These are phyloP conservation scores for Malacoraja senta DNA, from an alignment of 2,797 vertebrate genomes.

Conservation along the genomic window DNA sequence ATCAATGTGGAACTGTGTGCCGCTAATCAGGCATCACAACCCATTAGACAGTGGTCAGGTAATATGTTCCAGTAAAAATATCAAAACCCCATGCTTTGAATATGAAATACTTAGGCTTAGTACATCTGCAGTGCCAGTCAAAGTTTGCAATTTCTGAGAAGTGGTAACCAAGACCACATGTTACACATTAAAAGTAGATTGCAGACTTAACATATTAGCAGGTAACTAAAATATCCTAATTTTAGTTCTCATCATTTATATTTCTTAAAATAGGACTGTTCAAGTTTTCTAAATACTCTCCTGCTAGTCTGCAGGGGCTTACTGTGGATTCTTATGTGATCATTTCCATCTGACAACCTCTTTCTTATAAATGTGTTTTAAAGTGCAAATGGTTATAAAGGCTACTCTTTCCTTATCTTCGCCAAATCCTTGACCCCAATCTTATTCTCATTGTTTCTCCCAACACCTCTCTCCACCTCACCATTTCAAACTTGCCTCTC, in stretches of 20 bases:
- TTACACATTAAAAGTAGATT: not conserved
- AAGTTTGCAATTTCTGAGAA: not conserved
- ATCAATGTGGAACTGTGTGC: constrained; percentile 24
- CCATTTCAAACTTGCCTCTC: too few relatives aligned
- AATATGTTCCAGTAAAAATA: constrained; percentile 33
- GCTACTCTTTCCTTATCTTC: not conserved
- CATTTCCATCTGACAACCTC: too few relatives aligned
- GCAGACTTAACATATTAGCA: not conserved
- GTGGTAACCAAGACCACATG: constrained; percentile 4
- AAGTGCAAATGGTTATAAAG: not conserved
- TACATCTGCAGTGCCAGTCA: not conserved
- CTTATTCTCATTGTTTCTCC: too few relatives aligned
- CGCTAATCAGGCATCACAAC: constrained; percentile 17
- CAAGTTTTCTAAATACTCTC: not conserved
- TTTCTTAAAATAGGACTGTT: not conserved
- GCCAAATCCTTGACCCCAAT: not conserved
- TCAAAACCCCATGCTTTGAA: constrained; percentile 15
- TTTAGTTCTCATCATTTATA: not conserved
- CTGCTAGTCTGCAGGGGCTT: not conserved
- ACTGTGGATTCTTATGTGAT: not conserved
- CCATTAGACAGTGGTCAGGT: constrained; percentile 29
- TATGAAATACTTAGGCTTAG: constrained; percentile 15
- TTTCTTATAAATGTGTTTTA: not conserved
- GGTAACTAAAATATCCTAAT: not conserved
- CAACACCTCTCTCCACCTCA: too few relatives aligned